Evolutionary conservation across 2,113 vertebrate species (phyloP).

Genomic region (Aspiorhynchus laticeps): DNA sequence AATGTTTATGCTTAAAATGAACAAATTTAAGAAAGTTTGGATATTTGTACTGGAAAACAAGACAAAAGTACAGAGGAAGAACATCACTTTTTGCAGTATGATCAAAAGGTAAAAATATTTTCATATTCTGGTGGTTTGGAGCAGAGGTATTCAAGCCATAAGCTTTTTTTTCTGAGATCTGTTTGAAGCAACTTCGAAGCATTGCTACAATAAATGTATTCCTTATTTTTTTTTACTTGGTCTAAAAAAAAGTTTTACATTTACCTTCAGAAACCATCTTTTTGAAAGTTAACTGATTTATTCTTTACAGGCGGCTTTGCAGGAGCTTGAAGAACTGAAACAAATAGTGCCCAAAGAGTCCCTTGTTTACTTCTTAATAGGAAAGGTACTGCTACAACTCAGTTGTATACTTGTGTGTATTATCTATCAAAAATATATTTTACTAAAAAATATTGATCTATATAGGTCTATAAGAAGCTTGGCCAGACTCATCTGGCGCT

Average conservation of each 20-base stretch:
- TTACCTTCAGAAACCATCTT: neutral
- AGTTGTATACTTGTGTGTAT: neutral
- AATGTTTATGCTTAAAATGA: too few species aligned
- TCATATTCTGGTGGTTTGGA: too few species aligned
- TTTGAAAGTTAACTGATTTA: neutral
- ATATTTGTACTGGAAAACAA: too few species aligned
- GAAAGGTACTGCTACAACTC: conserved; percentile 82
- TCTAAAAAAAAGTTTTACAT: too few species aligned
- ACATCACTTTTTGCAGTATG: too few species aligned
- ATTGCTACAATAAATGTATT: neutral
- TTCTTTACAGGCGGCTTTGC: conserved; percentile 86
- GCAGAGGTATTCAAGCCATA: too few species aligned
- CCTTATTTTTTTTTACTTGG: neutral
- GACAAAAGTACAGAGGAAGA: too few species aligned
- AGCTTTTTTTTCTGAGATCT: too few species aligned
- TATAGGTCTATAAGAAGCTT: conserved; percentile 97
- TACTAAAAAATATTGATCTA: neutral
- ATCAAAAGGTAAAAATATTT: too few species aligned
- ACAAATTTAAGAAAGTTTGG: too few species aligned
- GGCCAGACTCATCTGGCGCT: conserved; percentile 96
- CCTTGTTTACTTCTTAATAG: conserved; percentile 99
- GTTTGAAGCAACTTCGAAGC: neutral
- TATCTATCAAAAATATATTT: neutral
- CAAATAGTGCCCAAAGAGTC: conserved; percentile 99
- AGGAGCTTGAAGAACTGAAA: conserved; percentile 98